These are phyloP conservation scores for Pyralis farinalis DNA, from an alignment of 2,888 invertebrate genomes.

Conservation along the genomic window DNA sequence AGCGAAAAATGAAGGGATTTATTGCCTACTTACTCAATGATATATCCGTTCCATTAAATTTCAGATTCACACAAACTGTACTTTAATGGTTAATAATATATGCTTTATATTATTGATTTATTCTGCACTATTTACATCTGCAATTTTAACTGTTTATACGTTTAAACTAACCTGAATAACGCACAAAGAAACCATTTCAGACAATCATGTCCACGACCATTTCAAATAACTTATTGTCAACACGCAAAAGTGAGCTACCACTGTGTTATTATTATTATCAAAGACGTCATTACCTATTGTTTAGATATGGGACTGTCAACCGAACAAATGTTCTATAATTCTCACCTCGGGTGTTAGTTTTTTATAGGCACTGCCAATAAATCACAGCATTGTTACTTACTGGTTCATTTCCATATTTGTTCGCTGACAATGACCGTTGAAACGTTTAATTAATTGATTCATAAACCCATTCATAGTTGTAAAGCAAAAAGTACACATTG, in stretches of 20 bases:
- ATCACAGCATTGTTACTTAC: constrained; percentile 70
- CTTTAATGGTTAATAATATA: too few relatives aligned
- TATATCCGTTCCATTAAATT: too few relatives aligned
- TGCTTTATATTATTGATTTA: too few relatives aligned
- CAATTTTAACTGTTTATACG: too few relatives aligned
- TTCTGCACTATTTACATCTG: too few relatives aligned
- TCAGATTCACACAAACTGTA: too few relatives aligned
- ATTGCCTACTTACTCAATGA: too few relatives aligned
- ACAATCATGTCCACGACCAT: too few relatives aligned
- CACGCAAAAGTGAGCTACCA: not conserved
- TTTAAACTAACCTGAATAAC: too few relatives aligned
- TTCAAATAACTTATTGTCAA: too few relatives aligned
- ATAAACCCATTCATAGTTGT: constrained; percentile 71
- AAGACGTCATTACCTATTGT: constrained; percentile 34
- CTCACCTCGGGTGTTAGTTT: constrained; percentile 61
- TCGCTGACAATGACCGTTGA: constrained; percentile 74
- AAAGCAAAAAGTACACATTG: constrained; percentile 68
- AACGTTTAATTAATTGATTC: constrained; percentile 80
- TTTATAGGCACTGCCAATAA: constrained; percentile 58
- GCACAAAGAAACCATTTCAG: not conserved
- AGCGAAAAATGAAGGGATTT: too few relatives aligned
- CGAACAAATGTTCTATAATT: constrained; percentile 47
- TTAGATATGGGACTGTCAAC: constrained; percentile 32
- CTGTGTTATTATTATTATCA: constrained; percentile 13
- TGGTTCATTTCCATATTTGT: constrained; percentile 74